These are phyloP conservation scores for Anoura caudifer DNA, from an alignment of 2,113 vertebrate genomes.

Conservation along the genomic window DNA sequence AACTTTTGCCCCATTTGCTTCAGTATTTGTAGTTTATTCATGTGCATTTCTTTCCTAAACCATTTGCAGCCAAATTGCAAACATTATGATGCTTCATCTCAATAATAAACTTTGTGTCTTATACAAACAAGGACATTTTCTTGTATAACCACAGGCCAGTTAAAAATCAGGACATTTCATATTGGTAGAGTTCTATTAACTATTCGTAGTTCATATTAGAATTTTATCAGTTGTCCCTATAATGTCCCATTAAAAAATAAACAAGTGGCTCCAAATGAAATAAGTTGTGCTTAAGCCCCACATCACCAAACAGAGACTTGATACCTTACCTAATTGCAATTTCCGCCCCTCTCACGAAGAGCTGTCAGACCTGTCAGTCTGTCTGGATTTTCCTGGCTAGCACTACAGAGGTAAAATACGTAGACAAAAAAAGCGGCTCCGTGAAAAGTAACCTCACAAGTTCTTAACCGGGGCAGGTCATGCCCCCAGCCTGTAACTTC, in stretches of 20 bases:
- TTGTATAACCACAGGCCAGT: not conserved
- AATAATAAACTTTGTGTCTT: not conserved
- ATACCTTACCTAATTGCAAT: not conserved
- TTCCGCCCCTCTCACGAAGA: not conserved
- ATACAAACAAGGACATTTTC: not conserved
- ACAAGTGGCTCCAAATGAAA: not conserved
- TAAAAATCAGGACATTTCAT: not conserved
- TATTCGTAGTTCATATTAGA: not conserved
- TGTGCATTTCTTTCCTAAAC: not conserved
- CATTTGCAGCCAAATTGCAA: not conserved
- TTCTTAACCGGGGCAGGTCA: not conserved
- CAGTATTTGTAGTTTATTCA: not conserved
- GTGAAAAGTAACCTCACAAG: not conserved
- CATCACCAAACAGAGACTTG: not conserved
- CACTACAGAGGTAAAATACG: not conserved
- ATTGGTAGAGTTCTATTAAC: not conserved
- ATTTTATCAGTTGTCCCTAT: not conserved
- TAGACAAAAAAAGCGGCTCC: not conserved
- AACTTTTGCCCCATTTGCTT: not conserved
- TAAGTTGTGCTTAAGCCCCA: too few relatives aligned
- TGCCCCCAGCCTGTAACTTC: not conserved
- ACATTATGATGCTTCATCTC: not conserved
- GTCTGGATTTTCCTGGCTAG: not conserved
- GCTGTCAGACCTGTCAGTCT: not conserved
- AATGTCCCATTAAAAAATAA: not conserved